phyloP scores from a whole-genome alignment of 2,113 vertebrate species.

The Neogobius melanostomus region DNA sequence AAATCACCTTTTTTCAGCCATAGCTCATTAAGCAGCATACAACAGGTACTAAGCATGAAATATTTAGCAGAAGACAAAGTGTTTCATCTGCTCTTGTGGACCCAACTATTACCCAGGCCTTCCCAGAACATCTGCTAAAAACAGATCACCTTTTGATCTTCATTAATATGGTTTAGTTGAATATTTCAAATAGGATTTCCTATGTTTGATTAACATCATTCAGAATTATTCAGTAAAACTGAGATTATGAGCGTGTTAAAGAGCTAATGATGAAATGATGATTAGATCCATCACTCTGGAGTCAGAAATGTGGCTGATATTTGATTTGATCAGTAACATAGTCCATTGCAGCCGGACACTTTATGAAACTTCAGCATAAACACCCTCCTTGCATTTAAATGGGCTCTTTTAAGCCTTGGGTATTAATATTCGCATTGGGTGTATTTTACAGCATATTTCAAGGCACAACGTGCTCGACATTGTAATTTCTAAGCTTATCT shows the following conservation, averaged over 20 bases:
- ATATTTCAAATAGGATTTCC: conserved; percentile 74
- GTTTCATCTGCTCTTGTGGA: conserved; percentile 73
- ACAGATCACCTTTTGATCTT: conserved; percentile 67
- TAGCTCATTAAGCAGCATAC: conserved; percentile 70
- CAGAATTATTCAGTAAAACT: conserved; percentile 75
- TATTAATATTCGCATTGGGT: conserved; percentile 71
- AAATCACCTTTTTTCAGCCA: conserved; percentile 62
- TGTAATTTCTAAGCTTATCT: conserved; percentile 98
- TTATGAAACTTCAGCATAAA: conserved; percentile 67
- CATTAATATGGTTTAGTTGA: conserved; percentile 75
- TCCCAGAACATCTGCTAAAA: conserved; percentile 68
- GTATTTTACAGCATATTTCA: conserved; percentile 71
- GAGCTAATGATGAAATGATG: conserved; percentile 69
- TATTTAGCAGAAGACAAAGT: conserved; percentile 75
- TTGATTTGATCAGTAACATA: conserved; percentile 65
- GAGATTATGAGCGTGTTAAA: conserved; percentile 58
- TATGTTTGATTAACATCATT: conserved; percentile 76
- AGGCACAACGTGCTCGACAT: conserved; percentile 88
- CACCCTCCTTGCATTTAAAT: conserved; percentile 60
- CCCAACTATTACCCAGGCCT: conserved; percentile 64
- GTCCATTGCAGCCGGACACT: conserved; percentile 62
- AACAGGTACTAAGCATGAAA: conserved; percentile 73
- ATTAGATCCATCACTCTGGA: conserved; percentile 49
- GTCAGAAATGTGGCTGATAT: conserved; percentile 40
- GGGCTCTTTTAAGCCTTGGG: conserved; percentile 63